Evolutionary conservation across 2,888 invertebrate species (phyloP).

Genomic region (Adelognathus sp.): DNA sequence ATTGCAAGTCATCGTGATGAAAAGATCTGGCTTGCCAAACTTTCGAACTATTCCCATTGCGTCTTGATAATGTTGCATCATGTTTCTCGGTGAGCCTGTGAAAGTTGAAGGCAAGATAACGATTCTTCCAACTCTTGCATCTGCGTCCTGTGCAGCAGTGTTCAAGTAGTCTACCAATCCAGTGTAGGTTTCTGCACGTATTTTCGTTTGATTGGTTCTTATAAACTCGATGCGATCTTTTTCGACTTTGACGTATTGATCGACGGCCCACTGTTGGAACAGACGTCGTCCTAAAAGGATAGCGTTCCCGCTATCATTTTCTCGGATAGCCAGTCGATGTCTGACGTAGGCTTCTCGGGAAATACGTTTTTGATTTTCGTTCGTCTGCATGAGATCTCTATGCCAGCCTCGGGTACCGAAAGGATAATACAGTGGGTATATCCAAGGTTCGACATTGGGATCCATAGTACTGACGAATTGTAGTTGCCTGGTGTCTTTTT

Average conservation of each 20-base stretch:
- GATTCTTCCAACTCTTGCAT: conserved; percentile 66
- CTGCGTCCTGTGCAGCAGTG: conserved; percentile 58
- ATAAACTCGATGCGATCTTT: conserved; percentile 57
- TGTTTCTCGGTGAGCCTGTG: conserved; percentile 72
- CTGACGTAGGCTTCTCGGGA: conserved; percentile 38
- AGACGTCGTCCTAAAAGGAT: conserved; percentile 40
- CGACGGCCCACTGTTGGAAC: conserved; percentile 57
- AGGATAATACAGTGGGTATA: conserved; percentile 36
- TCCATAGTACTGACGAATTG: conserved; percentile 36
- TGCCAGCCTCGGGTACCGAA: conserved; percentile 52
- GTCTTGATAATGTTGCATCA: conserved; percentile 78
- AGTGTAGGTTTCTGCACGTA: conserved; percentile 59
- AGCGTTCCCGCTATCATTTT: conserved; percentile 18
- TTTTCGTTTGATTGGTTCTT: conserved; percentile 50
- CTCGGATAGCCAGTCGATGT: conserved; percentile 49
- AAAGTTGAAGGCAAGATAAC: conserved; percentile 76
- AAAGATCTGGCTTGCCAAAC: conserved; percentile 79
- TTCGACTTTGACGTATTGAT: conserved; percentile 72
- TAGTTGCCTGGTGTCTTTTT: conserved; percentile 43
- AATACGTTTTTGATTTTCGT: background rate
- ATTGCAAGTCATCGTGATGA: conserved; percentile 80
- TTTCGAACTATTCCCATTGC: conserved; percentile 79
- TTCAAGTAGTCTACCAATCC: conserved; percentile 68
- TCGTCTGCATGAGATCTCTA: conserved; percentile 6
- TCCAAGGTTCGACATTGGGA: conserved; percentile 42